Evolutionary conservation across 2,888 invertebrate genomes (phyloP), one percentile per base, ranked within the genome.

Genomic region (Dorcus parallelipipedus): DNA sequence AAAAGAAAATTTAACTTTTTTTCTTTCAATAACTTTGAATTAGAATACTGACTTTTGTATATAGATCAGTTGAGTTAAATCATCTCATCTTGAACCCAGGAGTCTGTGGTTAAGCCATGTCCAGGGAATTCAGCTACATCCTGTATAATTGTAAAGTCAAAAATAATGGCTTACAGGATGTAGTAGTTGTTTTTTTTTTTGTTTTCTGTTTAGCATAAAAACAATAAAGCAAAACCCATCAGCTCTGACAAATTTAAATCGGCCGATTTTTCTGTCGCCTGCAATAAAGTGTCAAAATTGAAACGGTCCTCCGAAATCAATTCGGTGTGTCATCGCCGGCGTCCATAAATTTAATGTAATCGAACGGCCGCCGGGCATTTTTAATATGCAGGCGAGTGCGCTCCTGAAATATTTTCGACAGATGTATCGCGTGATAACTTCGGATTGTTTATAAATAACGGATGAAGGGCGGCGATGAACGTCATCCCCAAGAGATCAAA

Each of bases 381-480:
- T 45, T 17, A 45, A 45, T 45, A 45, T 45, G 23, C 45, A 45
- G 26, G 26, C 26, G 26, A 9, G 45, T 45, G 9, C 45, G 20
- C 14, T 23, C 20, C 9, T 17, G 45, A 45, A 20, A 45, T 45
- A 20, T 45, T 45, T 45, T 20, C 33, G 47, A 48, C 57, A 56
- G 56, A 52, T 57, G 57, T 48, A 57, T 48, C 48, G 40, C 48
- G 51, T 39, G 56, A 45, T 47, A 42, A 26, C 47, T 48, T 49
- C 26, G 49, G 49, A 33, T 47, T 54, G 33, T 41, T 23, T 59
- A 59, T 59, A 59, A 59, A 59, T 59, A 59, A 59, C 55, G 51
- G 54, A 59, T 59, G 39, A 17, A 52, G 52, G 33, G 42, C 45
- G 52, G 59, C 43, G 58, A 33, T 40, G 41, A 17, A 14, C 38